Evolutionary conservation across 2,113 vertebrate species (phyloP), one percentile per base, ranked within the genome.

Genomic region (Grammomys surdaster): DNA sequence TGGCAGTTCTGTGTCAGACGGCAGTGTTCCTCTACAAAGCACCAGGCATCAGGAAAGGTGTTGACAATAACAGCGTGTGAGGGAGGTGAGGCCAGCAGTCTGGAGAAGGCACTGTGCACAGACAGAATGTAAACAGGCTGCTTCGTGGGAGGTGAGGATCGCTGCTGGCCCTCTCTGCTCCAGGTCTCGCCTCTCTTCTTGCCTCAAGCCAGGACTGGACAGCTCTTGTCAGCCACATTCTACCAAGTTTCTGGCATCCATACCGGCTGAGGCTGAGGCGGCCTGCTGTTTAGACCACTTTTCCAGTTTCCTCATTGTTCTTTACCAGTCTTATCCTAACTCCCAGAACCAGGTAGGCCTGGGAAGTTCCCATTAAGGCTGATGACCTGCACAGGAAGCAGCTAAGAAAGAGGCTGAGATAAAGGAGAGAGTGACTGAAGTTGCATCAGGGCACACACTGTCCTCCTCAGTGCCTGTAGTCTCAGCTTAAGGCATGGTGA

Each of bases 111-210:
- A 0, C 16, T 2, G 26, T 11, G 81, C 84, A 26, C 88, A 90
- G 93, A 94, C n/a, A 0, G 92, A 97, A 93, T 80, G 88, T 96
- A 95, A 97, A 95, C 91, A 97, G 89, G 78, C 70, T 33, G 33
- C 91, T 72, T 75, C 33, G 2, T 0, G 13, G 94, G 86, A 84
- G 72, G 78, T 11, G 33, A 94, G 75, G 65, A 60, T 1, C 0
- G 58, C 93, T 89, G 24, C 77, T 56, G 36, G n/a, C n/a, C 63
- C 22, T 65, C 16, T 40, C 48, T 51, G 26, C 10, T 51, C 43
- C 40, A 31, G 85, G 65, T 40, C 72, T 77, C 33, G 16, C n/a
- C 70, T 93, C 46, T 73, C 48, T 46, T 17, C 46, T 16, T 26
- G 63, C 70, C 84, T 51, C n/a, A 65, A 75, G 28, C 77, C 73